A percentile compares a stretch with the other conserved stretches of the same genome.
phyloP scores from a whole-genome alignment of 2,113 vertebrate species.

The Dinomys branickii region DNA sequence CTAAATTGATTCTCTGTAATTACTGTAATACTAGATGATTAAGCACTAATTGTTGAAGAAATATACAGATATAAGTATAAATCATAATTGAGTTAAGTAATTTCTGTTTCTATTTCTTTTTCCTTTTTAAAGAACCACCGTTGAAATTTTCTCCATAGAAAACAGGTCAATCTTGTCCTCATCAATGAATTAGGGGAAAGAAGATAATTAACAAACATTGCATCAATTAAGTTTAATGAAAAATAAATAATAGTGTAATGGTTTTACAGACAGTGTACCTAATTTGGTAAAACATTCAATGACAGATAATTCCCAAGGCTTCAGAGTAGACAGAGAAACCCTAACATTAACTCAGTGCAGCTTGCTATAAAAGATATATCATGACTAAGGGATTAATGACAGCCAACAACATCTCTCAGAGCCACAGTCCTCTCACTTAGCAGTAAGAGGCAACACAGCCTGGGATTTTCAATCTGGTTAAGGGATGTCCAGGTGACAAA shows the following conservation, averaged over 20 bases:
- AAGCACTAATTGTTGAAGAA: constrained; percentile 7
- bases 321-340: not conserved
- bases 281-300: constrained; percentile 34
- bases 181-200: constrained; percentile 8
- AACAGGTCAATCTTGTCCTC: constrained; percentile 4
- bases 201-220: constrained; percentile 56
- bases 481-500: not conserved
- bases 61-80: not conserved
- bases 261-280: constrained; percentile 3
- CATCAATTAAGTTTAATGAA: constrained; percentile 58
- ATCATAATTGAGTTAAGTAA: constrained; percentile 1
- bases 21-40: not conserved
- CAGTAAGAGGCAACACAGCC: not conserved
- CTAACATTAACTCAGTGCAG: not conserved
- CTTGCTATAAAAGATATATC: not conserved
- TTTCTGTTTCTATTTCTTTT: not conserved
- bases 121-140: not conserved
- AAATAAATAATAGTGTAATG: constrained; percentile 45
- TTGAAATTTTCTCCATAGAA: constrained; percentile 11
- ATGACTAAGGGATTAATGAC: not conserved
- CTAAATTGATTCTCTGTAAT: not conserved
- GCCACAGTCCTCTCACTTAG: not conserved
- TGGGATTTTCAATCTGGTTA: not conserved
- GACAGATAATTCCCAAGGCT: not conserved
- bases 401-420: too few relatives aligned